Conservation (phyloP, 1,140 invertebrate genomes). For the Meloidogyne hapla region DNA sequence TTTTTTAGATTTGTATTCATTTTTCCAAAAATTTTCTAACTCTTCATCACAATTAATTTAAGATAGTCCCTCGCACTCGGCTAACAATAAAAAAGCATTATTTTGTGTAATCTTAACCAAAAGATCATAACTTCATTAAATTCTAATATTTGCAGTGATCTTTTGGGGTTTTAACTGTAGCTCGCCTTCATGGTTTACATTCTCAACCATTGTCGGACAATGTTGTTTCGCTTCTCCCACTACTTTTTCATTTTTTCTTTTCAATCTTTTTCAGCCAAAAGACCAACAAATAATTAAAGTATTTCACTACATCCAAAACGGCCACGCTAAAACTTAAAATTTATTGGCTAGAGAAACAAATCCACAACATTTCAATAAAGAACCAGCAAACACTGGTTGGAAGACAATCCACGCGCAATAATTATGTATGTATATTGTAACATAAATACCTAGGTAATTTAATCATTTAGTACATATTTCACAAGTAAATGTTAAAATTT, state of each 20-base stretch:
- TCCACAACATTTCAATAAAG: neutral
- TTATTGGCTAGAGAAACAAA: neutral
- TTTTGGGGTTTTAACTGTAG: neutral
- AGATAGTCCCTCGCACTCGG: neutral
- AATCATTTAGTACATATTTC: too few species aligned
- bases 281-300: slow-evolving; percentile 3
- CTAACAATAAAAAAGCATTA: neutral
- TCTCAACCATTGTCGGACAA: neutral
- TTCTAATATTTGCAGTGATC: neutral
- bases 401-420: slow-evolving; percentile 8
- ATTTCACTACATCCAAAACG: neutral
- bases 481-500: neutral
- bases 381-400: slow-evolving; percentile 1
- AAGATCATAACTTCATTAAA: neutral
- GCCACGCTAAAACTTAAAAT: neutral
- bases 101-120: neutral
- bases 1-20: too few species aligned
- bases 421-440: neutral
- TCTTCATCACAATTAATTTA: neutral
- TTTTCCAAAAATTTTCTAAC: too few species aligned
- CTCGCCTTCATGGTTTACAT: neutral
- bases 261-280: neutral
- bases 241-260: neutral
- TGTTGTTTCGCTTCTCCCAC: neutral
- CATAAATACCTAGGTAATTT: too few species aligned